Conservation (phyloP, 30 jellyfish, hydroid and myxozoan genomes). For the Chrysaora quinquecirrha region DNA sequence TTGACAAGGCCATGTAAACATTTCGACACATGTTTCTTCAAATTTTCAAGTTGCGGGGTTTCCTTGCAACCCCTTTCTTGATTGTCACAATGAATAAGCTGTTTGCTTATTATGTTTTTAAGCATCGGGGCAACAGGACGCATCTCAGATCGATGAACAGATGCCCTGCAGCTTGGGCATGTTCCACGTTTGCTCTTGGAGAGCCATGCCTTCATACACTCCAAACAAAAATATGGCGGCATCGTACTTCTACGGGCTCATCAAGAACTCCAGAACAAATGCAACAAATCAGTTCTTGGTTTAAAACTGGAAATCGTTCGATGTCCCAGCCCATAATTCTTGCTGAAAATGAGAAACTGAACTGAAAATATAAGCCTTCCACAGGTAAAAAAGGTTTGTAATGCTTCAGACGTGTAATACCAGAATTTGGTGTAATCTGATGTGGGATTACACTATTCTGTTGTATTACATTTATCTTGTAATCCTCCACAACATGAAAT, state of each 20-base stretch:
- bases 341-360: too few relatives aligned
- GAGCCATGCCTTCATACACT: conserved; percentile 68
- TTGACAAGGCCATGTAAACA: conserved; percentile 37
- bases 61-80: conserved; percentile 63
- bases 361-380: too few relatives aligned
- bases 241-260: conserved; percentile 79
- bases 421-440: too few relatives aligned
- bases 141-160: conserved; percentile 41
- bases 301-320: conserved; percentile 74
- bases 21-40: conserved; percentile 28
- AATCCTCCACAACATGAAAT: too few relatives aligned
- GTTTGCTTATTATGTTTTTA: conserved; percentile 72
- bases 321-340: conserved; percentile 92
- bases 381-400: too few relatives aligned
- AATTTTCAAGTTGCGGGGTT: conserved; percentile 39
- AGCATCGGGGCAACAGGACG: conserved; percentile 63
- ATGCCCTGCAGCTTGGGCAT: conserved; percentile 81
- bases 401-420: too few relatives aligned
- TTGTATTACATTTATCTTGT: too few relatives aligned
- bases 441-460: too few relatives aligned
- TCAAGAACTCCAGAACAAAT: conserved; percentile 74
- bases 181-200: conserved; percentile 8
- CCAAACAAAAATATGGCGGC: conserved; percentile 77
- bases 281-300: conserved; percentile 67
- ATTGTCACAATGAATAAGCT: conserved; percentile 55